Evolutionary conservation across 2,888 invertebrate species (phyloP), one percentile per base, ranked within the genome.

Genomic region (Coelinius sp.): DNA sequence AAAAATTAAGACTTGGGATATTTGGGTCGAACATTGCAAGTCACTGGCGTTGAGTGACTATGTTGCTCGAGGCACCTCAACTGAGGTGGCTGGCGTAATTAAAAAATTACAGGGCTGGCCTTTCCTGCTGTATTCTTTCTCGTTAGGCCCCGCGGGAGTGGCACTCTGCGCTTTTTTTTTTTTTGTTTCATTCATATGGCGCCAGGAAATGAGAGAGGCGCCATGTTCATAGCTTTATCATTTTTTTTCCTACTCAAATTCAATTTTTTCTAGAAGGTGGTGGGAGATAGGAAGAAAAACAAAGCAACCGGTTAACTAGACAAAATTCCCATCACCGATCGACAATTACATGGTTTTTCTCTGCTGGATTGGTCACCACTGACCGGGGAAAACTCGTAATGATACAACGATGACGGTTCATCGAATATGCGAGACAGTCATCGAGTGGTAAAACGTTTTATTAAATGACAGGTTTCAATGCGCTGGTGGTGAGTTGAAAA

Each of bases 31-130:
- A 65, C 46, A 68, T 64, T 83, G 84, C 84, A 81, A 82, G 83
- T 84, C 83, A 83, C 76, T 74, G 80, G 70, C 46, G 35, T 78
- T 81, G 81, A 84, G 82, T 81, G 81, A 80, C 80, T 59, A 59
- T 41, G 62, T 44, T 24, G 35, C 63, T 63, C 24, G 67, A 44
- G 62, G 67, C 49, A 24, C 38, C 35, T 24, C 24, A 22, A 73
- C 73, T 53, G 73, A 79, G 77, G 76, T 76, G 74, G 78, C 78
- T 79, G 73, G 71, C 78, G 83, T 84, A 85, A 86, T 86, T 85
- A 86, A 85, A 86, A 85, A 86, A 85, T 83, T 85, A 84, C 80
- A 82, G 83, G 80, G 80, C 75, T 78, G 78, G 76, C 73, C 65
- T 75, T 72, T 75, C 75, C 79, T 78, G 72, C 71, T 78, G 76